phyloP scores from a whole-genome alignment of 2,113 vertebrate genomes.

The Perccottus glenii region DNA sequence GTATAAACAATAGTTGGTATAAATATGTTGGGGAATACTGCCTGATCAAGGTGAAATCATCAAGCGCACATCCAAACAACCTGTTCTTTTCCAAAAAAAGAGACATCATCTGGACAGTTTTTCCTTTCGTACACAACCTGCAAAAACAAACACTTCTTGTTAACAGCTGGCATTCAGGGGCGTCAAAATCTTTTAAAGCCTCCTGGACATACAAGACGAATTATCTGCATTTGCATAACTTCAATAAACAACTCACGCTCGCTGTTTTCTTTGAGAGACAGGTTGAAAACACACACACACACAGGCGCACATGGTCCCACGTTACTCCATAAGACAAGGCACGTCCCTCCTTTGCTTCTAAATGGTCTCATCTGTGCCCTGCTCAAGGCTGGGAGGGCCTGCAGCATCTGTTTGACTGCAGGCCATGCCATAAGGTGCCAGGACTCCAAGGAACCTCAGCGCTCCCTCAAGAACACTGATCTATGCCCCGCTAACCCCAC shows the following conservation, averaged over 20 bases:
- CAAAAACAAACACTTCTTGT: background rate
- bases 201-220: slow-evolving; percentile 37
- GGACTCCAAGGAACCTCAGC: slow-evolving; percentile 73
- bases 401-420: slow-evolving; percentile 81
- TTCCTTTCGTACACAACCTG: slow-evolving; percentile 6
- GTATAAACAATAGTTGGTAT: no score
- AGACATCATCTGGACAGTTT: background rate
- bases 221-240: slow-evolving; percentile 53
- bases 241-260: slow-evolving; percentile 53
- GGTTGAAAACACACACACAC: slow-evolving; percentile 30
- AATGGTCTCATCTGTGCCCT: slow-evolving; percentile 72
- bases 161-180: background rate
- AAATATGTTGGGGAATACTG: no score
- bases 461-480: slow-evolving; percentile 72
- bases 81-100: no score
- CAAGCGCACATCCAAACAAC: no score
- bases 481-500: slow-evolving; percentile 85
- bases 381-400: slow-evolving; percentile 72
- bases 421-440: slow-evolving; percentile 80
- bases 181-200: slow-evolving; percentile 7
- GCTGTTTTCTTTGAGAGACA: slow-evolving; percentile 44
- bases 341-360: slow-evolving; percentile 68
- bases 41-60: no score
- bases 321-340: slow-evolving; percentile 67
- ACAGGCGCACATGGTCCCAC: slow-evolving; percentile 32